These are phyloP conservation scores for Pomatostomus ruficeps DNA, from an alignment of 2,113 vertebrate genomes.

Conservation along the genomic window DNA sequence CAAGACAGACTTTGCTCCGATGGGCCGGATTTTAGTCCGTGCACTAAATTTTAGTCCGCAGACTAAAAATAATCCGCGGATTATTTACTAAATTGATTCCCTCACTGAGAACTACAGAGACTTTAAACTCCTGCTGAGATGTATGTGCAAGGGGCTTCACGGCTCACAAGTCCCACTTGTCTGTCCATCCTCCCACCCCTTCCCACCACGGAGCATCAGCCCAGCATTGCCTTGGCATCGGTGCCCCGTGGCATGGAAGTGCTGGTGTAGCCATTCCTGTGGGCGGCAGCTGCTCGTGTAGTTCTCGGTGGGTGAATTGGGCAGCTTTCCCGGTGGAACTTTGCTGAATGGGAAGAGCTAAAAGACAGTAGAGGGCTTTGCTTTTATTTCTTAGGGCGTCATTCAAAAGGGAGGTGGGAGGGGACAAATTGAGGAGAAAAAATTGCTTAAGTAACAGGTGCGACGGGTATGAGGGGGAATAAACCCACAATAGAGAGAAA, in stretches of 20 bases:
- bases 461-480: conserved; percentile 68
- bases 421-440: conserved; percentile 44
- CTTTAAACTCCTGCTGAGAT: not conserved
- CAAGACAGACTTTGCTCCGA: conserved; percentile 64
- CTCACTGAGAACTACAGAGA: conserved; percentile 79
- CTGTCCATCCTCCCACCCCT: conserved; percentile 16
- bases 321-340: conserved; percentile 66
- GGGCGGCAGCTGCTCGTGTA: conserved; percentile 58
- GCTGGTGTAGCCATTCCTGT: not conserved
- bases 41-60: conserved; percentile 83
- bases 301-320: conserved; percentile 78
- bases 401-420: conserved; percentile 40
- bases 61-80: conserved; percentile 83
- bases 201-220: conserved; percentile 58
- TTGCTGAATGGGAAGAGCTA: conserved; percentile 63
- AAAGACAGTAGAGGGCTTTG: conserved; percentile 22
- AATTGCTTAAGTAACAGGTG: conserved; percentile 50
- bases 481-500: conserved; percentile 64
- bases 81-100: conserved; percentile 77
- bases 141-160: conserved; percentile 35
- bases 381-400: conserved; percentile 44
- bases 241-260: conserved; percentile 65
- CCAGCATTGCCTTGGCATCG: not conserved
- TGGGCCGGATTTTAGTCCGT: conserved; percentile 75
- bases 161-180: conserved; percentile 14